These are phyloP conservation scores for Cydia amplana DNA, from an alignment of 1,140 invertebrate genomes.

Conservation along the genomic window DNA sequence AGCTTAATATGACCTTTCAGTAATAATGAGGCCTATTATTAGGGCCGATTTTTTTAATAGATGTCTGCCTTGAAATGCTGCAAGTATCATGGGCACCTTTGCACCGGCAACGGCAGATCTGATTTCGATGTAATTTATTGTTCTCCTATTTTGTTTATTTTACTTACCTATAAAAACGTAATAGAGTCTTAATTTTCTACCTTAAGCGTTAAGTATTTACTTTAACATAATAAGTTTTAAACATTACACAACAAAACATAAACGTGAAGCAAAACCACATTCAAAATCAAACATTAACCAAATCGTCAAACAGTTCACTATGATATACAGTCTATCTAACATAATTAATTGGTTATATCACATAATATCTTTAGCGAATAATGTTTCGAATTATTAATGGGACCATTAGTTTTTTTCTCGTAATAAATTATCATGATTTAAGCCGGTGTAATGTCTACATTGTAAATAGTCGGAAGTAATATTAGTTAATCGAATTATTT, in stretches of 20 bases:
- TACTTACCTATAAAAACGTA: too few species aligned
- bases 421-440: conserved; percentile 29
- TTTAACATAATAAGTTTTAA: too few species aligned
- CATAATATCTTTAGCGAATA: conserved; percentile 30
- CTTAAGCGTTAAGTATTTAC: too few species aligned
- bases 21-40: too few species aligned
- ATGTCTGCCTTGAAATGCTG: too few species aligned
- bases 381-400: conserved; percentile 10
- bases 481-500: not conserved
- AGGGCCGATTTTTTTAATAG: too few species aligned
- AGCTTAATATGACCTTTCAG: too few species aligned
- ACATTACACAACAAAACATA: not conserved
- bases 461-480: not conserved
- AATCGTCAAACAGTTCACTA: not conserved
- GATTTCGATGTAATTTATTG: too few species aligned
- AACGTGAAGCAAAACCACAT: not conserved
- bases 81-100: too few species aligned
- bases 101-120: too few species aligned
- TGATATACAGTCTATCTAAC: not conserved
- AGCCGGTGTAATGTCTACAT: not conserved
- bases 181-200: too few species aligned
- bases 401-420: conserved; percentile 23
- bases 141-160: too few species aligned
- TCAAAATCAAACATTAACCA: not conserved
- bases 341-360: conserved; percentile 27